Evolutionary conservation across 2,113 vertebrate genomes (phyloP).

Genomic region (Platysternon megacephalum): DNA sequence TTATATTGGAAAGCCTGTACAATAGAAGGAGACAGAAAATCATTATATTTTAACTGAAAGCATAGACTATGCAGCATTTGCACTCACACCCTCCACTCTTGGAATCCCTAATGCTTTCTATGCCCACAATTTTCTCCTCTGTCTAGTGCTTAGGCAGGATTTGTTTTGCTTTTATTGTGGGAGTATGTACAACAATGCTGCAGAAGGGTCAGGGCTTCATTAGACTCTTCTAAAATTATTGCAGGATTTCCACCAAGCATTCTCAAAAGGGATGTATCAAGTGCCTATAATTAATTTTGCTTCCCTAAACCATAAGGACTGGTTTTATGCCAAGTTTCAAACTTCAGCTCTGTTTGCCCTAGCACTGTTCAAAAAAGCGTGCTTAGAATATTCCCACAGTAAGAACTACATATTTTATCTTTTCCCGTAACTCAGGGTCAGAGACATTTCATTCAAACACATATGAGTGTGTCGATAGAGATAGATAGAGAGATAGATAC

Average conservation of each 20-base stretch:
- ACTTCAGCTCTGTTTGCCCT: background rate
- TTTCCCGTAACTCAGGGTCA: constrained; percentile 16
- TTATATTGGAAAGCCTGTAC: background rate
- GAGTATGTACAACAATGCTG: background rate
- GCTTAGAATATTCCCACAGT: background rate
- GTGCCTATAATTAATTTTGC: background rate
- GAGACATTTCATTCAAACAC: background rate
- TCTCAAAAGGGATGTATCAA: background rate
- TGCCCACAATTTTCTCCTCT: background rate
- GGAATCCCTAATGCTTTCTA: background rate
- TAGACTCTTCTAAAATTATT: background rate
- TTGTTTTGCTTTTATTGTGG: background rate
- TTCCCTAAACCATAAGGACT: background rate
- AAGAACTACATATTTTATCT: background rate
- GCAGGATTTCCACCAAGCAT: background rate
- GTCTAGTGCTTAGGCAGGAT: background rate
- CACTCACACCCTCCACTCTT: background rate
- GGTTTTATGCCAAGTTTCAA: background rate
- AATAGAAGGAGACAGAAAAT: background rate
- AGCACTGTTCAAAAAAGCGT: background rate
- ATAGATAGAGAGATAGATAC: too few species aligned
- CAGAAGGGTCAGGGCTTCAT: background rate
- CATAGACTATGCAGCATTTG: background rate
- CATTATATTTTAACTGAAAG: background rate
- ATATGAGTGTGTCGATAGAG: too few species aligned